Base-by-base conservation (phyloP, 2,888 invertebrate species). In the Aphidoletes aphidimyza region DNA sequence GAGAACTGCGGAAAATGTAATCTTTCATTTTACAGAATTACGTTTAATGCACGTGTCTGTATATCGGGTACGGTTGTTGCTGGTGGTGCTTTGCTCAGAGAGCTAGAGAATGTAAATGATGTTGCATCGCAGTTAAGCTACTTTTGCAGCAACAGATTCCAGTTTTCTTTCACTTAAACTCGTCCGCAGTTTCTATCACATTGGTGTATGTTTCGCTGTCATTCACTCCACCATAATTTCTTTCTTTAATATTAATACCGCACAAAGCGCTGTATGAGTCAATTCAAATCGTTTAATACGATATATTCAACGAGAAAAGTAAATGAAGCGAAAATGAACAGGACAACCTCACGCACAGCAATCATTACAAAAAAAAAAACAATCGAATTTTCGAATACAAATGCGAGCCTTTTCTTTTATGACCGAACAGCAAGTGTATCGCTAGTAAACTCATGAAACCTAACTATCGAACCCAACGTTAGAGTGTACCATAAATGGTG, bases 21-120 rank as follows among this genome's bases (percentile, higher is more conserved):
- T 69, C 30, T 69, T 69, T 69, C 69, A 69, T 69, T 69, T 69
- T 69, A 30, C 34, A 69, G 34, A 69, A 69, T 30, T 69, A 69
- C 30, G 69, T 30, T 69, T 69, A 69, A 69, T 69, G 69, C 69
- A 34, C 69, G 69, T 69, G 69, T 69, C 34, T 69, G 22, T 26
- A 30, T 30, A 30, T 30, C 11, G 30, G 9, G 9, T 54, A 22
- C 54, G 54, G 3, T 47, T 19, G 17, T 3, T 54, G 54, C 17
- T n/a, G n/a, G n/a, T n/a, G n/a, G n/a, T n/a, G n/a, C n/a, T n/a
- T n/a, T n/a, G n/a, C n/a, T n/a, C n/a, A n/a, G n/a, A n/a, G n/a
- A n/a, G n/a, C n/a, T n/a, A 42, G 14, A 42, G 26, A 69, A 69
- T 69, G 69, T 69, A 69, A 69, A 69, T 69, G 11, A 69, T 69